These are phyloP conservation scores for Sepioteuthis lessoniana DNA, from an alignment of 2,888 invertebrate genomes.

Conservation along the genomic window DNA sequence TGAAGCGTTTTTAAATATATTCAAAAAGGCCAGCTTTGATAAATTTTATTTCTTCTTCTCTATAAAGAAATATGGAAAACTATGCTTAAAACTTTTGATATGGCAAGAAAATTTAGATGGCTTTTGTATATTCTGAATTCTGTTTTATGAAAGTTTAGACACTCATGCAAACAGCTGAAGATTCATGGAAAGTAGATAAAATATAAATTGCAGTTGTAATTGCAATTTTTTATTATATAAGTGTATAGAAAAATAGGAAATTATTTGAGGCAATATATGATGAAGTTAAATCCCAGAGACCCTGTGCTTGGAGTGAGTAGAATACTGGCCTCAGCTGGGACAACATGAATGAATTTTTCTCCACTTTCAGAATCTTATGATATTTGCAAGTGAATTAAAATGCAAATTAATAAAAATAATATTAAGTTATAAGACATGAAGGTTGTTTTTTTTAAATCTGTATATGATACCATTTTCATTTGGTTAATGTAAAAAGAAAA, in stretches of 20 bases:
- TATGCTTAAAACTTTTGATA: background rate
- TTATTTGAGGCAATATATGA: background rate
- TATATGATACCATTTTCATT: background rate
- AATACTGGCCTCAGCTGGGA: background rate
- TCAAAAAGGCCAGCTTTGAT: background rate
- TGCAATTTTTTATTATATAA: background rate
- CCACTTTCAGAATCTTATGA: background rate
- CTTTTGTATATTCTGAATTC: background rate
- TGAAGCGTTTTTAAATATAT: background rate
- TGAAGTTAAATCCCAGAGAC: background rate
- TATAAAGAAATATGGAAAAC: background rate
- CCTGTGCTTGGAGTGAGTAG: background rate
- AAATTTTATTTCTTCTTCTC: background rate
- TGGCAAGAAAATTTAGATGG: background rate
- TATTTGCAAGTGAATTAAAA: background rate
- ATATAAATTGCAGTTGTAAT: slow-evolving; percentile 20
- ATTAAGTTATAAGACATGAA: background rate
- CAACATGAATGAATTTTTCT: background rate
- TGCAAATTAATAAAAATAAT: background rate
- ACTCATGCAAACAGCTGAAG: background rate
- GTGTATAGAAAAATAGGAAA: slow-evolving; percentile 18
- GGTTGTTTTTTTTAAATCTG: background rate
- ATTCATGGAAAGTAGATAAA: background rate
- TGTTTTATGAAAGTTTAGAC: background rate
- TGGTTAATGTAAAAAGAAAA: background rate